Conservation (phyloP, 2,797 vertebrate species). For the Aulostomus chinensis region DNA sequence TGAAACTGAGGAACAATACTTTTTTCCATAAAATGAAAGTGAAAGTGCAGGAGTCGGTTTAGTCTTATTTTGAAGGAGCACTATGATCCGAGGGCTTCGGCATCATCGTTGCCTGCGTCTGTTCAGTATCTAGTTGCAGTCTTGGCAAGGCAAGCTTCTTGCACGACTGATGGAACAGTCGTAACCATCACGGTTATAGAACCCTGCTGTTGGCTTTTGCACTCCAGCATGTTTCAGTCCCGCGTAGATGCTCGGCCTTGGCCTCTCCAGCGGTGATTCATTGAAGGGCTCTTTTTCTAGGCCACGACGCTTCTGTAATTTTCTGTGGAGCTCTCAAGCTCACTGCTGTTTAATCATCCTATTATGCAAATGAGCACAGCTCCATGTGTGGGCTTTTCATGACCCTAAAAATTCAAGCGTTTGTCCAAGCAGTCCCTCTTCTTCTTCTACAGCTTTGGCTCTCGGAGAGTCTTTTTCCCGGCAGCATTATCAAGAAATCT, state of each 20-base stretch:
- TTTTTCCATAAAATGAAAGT: too few species aligned
- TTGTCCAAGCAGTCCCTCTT: neutral
- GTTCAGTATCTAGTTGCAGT: too few species aligned
- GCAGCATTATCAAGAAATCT: constrained; percentile 54
- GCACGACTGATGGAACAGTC: too few species aligned
- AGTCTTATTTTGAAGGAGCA: too few species aligned
- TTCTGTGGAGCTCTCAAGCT: too few species aligned
- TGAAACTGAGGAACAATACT: too few species aligned
- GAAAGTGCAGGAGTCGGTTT: too few species aligned
- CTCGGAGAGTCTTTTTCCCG: constrained; percentile 23
- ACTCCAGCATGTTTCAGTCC: neutral
- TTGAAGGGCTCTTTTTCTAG: constrained; percentile 12
- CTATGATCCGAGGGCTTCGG: too few species aligned
- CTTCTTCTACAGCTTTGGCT: constrained; percentile 5
- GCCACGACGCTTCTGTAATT: too few species aligned
- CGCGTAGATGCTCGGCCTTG: neutral
- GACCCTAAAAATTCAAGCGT: neutral
- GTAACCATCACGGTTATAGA: too few species aligned
- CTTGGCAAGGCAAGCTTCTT: too few species aligned
- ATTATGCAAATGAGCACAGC: constrained; percentile 27
- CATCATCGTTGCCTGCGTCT: too few species aligned
- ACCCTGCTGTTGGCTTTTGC: neutral
- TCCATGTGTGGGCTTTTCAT: constrained; percentile 26
- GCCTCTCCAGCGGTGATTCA: constrained; percentile 2
- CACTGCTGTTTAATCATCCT: constrained; percentile 36